Base-by-base conservation (phyloP, 2,888 invertebrate species). In the Dicranocentrus wangi region DNA sequence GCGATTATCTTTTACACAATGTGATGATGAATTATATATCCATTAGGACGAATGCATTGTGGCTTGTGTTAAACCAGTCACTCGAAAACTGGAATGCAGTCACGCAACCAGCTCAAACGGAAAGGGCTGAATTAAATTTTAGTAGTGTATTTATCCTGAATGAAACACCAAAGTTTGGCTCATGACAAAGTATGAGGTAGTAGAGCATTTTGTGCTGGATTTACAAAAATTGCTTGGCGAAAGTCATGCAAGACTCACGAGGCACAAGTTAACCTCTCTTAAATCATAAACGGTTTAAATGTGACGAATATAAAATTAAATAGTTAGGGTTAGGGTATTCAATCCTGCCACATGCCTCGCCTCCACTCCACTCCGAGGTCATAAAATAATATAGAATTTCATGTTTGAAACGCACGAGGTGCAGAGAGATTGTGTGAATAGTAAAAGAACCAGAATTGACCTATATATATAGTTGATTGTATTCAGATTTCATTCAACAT, bases 1-100 rank as follows among this genome's bases (percentile, higher is more conserved):
- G n/a, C 23, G n/a, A 55, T 55, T 55, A 55, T 55, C 55, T n/a
- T 55, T 55, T n/a, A 55, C 23, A 55, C 21, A 55, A 55, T 55
- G 17, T n/a, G 25, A n/a, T n/a, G n/a, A n/a, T n/a, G n/a, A n/a
- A n/a, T n/a, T 17, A 25, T 55, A 23, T 25, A 55, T 51, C 19
- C 19, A 55, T 51, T 17, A 51, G 21, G n/a, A 55, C 25, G 39
- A 39, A 39, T 39, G 39, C 39, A 25, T 25, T 23, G 19, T 25
- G 55, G 39, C 55, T 25, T 25, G 47, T 55, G 39, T 13, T 1
- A 13, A 8, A 5, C 39, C 25, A 25, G 23, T 55, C 25, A 23
- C 25, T 51, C 19, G 8, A 2, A 25, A 55, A 55, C 13, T 13
- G 23, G 21, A 25, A 25, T n/a, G 25, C 13, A 55, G 55, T 55